Conservation (phyloP, 2,888 invertebrate species). For the Leptothorax acervorum region DNA sequence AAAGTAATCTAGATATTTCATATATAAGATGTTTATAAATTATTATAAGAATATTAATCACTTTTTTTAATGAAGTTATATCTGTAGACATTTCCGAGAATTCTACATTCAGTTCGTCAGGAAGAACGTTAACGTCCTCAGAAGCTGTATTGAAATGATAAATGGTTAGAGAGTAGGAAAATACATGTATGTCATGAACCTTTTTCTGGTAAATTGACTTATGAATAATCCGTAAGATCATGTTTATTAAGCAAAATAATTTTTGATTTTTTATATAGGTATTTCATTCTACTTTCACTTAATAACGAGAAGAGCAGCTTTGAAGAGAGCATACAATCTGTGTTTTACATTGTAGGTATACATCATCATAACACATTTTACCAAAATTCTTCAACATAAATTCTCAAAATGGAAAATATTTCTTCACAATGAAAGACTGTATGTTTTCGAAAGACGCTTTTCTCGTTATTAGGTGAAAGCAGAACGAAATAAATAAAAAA, state of each 20-base stretch:
- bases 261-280: neutral
- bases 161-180: neutral
- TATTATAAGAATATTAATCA: neutral
- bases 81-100: neutral
- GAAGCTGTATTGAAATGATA: constrained; percentile 9
- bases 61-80: constrained; percentile 6
- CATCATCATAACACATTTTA: neutral
- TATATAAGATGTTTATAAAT: too few species aligned
- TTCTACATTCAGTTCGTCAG: neutral
- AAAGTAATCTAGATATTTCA: too few species aligned
- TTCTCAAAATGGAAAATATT: neutral
- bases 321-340: neutral
- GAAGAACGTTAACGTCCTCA: neutral
- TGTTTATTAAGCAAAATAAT: neutral
- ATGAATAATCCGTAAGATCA: neutral
- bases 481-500: neutral
- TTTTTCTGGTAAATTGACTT: neutral
- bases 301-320: neutral
- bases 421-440: neutral
- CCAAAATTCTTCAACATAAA: neutral
- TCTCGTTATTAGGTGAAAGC: neutral
- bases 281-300: neutral
- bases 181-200: neutral
- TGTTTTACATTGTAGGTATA: neutral
- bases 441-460: neutral